A percentile compares a stretch with the other conserved stretches of the same genome.
phyloP scores from a whole-genome alignment of 2,113 vertebrate genomes.

The Lichenostomus cassidix region DNA sequence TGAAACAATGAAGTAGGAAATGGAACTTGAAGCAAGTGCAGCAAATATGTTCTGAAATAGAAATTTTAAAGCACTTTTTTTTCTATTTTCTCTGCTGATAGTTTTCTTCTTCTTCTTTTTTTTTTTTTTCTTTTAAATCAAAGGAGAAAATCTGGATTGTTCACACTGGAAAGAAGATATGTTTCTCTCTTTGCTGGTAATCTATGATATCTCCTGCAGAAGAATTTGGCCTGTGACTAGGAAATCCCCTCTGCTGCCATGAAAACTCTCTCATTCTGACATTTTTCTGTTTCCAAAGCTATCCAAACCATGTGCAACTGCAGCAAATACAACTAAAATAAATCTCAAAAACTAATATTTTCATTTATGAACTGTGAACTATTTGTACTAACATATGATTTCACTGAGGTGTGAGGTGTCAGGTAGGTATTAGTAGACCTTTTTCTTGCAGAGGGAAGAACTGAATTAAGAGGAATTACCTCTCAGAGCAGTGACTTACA shows the following conservation, averaged over 20 bases:
- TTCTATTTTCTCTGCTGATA: not conserved
- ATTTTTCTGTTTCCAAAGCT: not conserved
- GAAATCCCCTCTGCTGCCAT: not conserved
- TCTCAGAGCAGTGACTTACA: not conserved
- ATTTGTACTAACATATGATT: not conserved
- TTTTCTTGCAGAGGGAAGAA: not conserved
- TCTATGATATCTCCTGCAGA: not conserved
- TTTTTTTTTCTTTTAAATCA: not conserved
- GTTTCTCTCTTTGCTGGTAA: not conserved
- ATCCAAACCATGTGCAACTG: not conserved
- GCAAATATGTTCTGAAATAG: slow-evolving; percentile 18
- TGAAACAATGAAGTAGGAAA: slow-evolving; percentile 66
- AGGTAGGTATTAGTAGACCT: not conserved
- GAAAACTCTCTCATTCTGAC: not conserved
- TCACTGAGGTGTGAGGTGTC: not conserved
- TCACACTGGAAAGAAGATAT: not conserved
- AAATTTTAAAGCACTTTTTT: not conserved
- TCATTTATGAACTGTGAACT: slow-evolving; percentile 11
- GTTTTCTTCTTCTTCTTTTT: not conserved
- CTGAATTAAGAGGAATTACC: not conserved
- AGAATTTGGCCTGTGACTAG: not conserved
- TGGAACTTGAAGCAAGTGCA: slow-evolving; percentile 22
- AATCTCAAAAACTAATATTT: not conserved
- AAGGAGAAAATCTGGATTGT: not conserved
- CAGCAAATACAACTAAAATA: slow-evolving; percentile 4